phyloP scores from a whole-genome alignment of 2,113 vertebrate genomes.

The Percopsis transmontana region DNA sequence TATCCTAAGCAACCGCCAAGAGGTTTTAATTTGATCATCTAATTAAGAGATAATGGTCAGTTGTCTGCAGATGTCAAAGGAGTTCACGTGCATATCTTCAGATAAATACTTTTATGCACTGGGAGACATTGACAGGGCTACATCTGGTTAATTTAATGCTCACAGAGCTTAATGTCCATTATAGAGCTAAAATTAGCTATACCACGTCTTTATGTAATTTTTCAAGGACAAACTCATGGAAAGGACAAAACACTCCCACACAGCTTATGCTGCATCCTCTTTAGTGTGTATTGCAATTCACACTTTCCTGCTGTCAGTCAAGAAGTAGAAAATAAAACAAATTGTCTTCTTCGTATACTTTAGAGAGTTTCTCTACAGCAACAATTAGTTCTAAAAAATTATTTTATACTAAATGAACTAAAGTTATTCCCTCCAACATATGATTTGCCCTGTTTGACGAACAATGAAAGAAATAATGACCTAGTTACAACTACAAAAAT shows the following conservation, averaged over 20 bases:
- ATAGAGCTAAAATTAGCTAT: conserved; percentile 20
- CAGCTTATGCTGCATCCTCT: background rate
- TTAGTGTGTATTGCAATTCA: background rate
- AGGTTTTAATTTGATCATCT: conserved; percentile 50
- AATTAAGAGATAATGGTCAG: conserved; percentile 75
- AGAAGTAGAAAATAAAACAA: background rate
- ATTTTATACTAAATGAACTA: background rate
- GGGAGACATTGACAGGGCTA: conserved; percentile 40
- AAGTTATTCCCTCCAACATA: too few relatives aligned
- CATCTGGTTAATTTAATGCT: conserved; percentile 27
- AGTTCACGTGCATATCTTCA: conserved; percentile 54
- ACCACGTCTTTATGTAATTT: conserved; percentile 5
- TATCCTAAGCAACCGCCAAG: conserved; percentile 45
- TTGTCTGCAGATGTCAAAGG: conserved; percentile 47
- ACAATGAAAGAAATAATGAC: background rate
- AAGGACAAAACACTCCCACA: conserved; percentile 14
- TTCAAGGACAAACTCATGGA: conserved; percentile 1
- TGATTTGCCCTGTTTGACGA: background rate
- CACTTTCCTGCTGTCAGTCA: background rate
- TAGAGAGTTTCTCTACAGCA: conserved; percentile 7
- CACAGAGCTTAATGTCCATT: conserved; percentile 28
- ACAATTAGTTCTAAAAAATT: conserved; percentile 11
- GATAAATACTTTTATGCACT: conserved; percentile 56
- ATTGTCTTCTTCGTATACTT: conserved; percentile 1
- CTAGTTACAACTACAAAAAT: background rate